Evolutionary conservation across 2,888 invertebrate species (phyloP).

Genomic region (Meliscaeva auricollis): DNA sequence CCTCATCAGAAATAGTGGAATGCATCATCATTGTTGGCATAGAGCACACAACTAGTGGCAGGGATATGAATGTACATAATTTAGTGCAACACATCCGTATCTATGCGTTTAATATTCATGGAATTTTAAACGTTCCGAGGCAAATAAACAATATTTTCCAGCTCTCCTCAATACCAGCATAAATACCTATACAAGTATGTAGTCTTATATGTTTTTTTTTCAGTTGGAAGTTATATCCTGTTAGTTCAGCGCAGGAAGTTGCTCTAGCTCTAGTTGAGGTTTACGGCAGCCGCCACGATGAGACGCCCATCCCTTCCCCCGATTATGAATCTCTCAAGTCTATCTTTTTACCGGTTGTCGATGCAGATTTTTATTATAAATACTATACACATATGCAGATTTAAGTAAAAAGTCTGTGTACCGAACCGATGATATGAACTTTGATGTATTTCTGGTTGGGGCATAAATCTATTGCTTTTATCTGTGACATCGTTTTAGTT

Average conservation of each 20-base stretch:
- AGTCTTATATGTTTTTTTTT: neutral
- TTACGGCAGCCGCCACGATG: slow-evolving; percentile 21
- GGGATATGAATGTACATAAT: neutral
- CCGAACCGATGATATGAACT: no score
- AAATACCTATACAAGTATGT: neutral
- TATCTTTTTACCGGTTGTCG: slow-evolving; percentile 50
- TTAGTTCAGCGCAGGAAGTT: slow-evolving; percentile 22
- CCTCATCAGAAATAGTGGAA: slow-evolving; percentile 35
- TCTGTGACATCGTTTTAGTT: slow-evolving; percentile 29
- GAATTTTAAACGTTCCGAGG: slow-evolving; percentile 71
- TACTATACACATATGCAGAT: slow-evolving; percentile 13
- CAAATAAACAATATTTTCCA: slow-evolving; percentile 68
- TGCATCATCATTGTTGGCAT: slow-evolving; percentile 3
- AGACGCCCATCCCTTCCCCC: neutral
- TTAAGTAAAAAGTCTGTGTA: neutral
- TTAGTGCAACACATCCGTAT: slow-evolving; percentile 36
- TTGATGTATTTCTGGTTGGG: neutral
- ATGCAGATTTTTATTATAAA: slow-evolving; percentile 27
- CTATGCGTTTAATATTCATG: slow-evolving; percentile 69
- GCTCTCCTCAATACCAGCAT: neutral
- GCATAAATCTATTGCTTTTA: neutral
- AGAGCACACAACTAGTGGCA: neutral
- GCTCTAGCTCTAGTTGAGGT: neutral
- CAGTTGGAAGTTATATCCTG: neutral
- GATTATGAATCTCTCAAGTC: slow-evolving; percentile 63